These are phyloP conservation scores for Malurus elegans DNA, from an alignment of 2,113 vertebrate genomes.

Conservation along the genomic window DNA sequence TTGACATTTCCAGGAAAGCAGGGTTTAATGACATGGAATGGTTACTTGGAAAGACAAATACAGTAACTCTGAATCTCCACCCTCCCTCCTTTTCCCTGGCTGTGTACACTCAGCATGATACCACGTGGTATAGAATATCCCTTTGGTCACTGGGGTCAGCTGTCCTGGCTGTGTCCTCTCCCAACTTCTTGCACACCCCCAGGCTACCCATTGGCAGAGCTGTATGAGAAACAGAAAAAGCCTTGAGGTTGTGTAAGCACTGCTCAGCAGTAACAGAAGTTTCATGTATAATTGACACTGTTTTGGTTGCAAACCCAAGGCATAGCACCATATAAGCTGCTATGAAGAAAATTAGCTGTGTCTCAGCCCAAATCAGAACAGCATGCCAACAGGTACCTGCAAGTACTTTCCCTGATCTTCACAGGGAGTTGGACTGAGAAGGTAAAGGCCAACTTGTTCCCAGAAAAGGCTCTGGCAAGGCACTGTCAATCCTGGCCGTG, in stretches of 20 bases:
- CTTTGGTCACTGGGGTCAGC: neutral
- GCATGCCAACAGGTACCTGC: neutral
- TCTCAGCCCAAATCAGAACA: neutral
- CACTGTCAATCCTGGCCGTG: neutral
- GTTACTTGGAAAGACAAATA: neutral
- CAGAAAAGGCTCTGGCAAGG: neutral
- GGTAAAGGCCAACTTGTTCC: neutral
- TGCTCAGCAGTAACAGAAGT: neutral
- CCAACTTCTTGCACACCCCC: neutral
- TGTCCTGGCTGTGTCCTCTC: neutral
- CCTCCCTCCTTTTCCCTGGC: neutral
- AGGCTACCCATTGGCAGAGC: neutral
- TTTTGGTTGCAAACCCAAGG: neutral
- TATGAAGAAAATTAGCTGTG: neutral
- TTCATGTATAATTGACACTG: neutral
- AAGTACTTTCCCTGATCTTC: neutral
- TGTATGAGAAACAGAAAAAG: neutral
- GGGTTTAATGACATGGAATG: accelerated
- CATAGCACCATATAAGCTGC: neutral
- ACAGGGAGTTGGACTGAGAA: neutral
- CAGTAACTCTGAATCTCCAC: neutral
- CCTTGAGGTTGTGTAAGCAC: neutral
- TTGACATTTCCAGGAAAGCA: neutral
- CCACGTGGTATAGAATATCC: neutral
- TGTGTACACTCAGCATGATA: neutral